Evolutionary conservation across 64 coral and sea anemone genomes (phyloP).

Genomic region (Trachythela sp.): DNA sequence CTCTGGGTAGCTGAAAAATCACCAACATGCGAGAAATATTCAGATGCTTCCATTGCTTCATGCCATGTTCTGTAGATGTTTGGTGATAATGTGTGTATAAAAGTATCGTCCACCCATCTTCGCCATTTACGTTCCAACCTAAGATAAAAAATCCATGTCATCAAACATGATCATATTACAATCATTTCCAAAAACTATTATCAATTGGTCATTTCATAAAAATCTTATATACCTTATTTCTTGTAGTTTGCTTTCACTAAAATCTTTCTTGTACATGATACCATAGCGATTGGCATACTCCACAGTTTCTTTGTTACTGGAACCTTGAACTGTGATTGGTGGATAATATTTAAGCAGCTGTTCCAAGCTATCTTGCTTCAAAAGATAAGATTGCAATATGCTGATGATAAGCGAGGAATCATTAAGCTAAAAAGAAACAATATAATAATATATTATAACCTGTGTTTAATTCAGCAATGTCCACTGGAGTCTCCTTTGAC

Average conservation of each 20-base stretch:
- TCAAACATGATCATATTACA: neutral
- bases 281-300: slow-evolving; percentile 80
- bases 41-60: slow-evolving; percentile 87
- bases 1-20: slow-evolving; percentile 72
- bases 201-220: neutral
- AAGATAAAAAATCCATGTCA: neutral
- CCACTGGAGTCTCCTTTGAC: too few relatives aligned
- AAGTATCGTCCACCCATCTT: slow-evolving; percentile 83
- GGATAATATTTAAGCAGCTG: slow-evolving; percentile 75
- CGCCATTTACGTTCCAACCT: slow-evolving; percentile 88
- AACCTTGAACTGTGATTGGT: slow-evolving; percentile 58
- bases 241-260: slow-evolving; percentile 53
- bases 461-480: too few relatives aligned
- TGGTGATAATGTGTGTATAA: slow-evolving; percentile 90
- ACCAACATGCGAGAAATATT: slow-evolving; percentile 79
- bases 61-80: slow-evolving; percentile 92
- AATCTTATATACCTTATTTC: slow-evolving; percentile 74
- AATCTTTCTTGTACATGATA: slow-evolving; percentile 67
- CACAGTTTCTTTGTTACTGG: slow-evolving; percentile 54
- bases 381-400: slow-evolving; percentile 58
- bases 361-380: slow-evolving; percentile 66
- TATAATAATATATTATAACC: neutral
- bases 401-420: slow-evolving; percentile 95
- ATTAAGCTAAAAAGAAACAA: slow-evolving; percentile 49
- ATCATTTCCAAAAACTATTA: too few relatives aligned